Conservation (phyloP, 2,113 vertebrate species). For the Grammatotria lemairii region DNA sequence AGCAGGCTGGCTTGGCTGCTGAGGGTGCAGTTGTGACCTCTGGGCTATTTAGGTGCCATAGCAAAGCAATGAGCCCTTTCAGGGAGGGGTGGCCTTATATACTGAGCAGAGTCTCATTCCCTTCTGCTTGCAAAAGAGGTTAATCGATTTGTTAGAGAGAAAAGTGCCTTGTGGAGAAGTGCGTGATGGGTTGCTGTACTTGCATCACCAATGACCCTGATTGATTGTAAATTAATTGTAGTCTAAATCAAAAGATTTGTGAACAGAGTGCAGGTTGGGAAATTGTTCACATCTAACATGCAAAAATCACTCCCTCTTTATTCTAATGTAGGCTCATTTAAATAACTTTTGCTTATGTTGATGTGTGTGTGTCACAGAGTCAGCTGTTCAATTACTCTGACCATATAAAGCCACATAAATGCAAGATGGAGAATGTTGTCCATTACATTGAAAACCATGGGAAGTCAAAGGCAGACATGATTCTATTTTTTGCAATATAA, state of each 20-base stretch:
- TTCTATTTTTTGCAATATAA: slow-evolving; percentile 40
- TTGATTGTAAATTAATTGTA: slow-evolving; percentile 33
- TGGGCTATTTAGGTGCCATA: not conserved
- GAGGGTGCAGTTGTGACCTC: slow-evolving; percentile 36
- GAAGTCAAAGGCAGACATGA: not conserved
- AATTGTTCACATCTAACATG: not conserved
- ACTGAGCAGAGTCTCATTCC: not conserved
- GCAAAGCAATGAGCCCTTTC: not conserved
- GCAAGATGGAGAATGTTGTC: not conserved
- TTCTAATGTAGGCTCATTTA: not conserved
- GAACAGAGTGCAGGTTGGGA: slow-evolving; percentile 1
- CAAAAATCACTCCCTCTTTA: not conserved
- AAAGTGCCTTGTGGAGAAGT: not conserved
- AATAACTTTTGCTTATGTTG: not conserved
- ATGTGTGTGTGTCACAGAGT: not conserved
- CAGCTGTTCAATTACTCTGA: not conserved
- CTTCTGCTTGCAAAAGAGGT: slow-evolving; percentile 20
- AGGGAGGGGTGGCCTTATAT: not conserved
- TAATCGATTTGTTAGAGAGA: slow-evolving; percentile 41
- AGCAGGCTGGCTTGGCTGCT: not conserved
- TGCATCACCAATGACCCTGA: slow-evolving; percentile 31
- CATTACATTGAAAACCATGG: not conserved
- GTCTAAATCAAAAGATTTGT: slow-evolving; percentile 23
- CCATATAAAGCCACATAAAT: slow-evolving; percentile 23
- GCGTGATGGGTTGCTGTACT: slow-evolving; percentile 14